Evolutionary conservation across 2,113 vertebrate genomes (phyloP).

Genomic region (Triplophysa siluroides): DNA sequence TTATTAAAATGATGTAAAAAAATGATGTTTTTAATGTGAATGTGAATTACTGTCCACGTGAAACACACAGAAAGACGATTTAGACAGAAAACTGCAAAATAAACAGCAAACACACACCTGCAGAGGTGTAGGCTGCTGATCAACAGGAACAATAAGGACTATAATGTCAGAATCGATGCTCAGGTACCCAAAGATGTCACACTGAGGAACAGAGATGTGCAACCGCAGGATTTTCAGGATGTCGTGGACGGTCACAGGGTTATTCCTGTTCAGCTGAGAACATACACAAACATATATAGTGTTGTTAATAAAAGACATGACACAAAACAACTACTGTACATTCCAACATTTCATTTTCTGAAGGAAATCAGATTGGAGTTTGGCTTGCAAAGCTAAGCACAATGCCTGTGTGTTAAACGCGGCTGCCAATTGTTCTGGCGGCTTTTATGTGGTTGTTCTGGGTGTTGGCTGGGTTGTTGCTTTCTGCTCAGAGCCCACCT

Average conservation of each 20-base stretch:
- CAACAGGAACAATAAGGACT: slow-evolving; percentile 90
- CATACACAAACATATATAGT: slow-evolving; percentile 4
- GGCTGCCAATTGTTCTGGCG: no score
- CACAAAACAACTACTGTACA: no score
- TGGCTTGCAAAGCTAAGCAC: no score
- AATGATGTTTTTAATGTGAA: neutral
- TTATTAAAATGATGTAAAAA: neutral
- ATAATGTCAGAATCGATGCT: slow-evolving; percentile 93
- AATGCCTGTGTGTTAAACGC: no score
- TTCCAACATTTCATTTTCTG: no score
- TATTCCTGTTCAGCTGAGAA: slow-evolving; percentile 84
- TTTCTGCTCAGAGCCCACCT: no score
- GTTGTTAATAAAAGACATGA: no score
- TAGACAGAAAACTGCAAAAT: no score
- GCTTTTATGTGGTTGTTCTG: no score
- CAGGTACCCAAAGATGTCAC: slow-evolving; percentile 94
- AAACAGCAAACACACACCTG: slow-evolving; percentile 77
- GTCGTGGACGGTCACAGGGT: slow-evolving; percentile 86
- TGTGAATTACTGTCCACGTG: no score
- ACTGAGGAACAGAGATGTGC: slow-evolving; percentile 94
- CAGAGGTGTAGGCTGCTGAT: slow-evolving; percentile 86
- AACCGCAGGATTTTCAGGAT: slow-evolving; percentile 88
- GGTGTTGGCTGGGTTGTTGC: no score
- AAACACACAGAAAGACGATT: neutral
- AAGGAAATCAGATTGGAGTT: no score